Conservation (phyloP, 2,113 vertebrate species). For the Pelodiscus sinensis region DNA sequence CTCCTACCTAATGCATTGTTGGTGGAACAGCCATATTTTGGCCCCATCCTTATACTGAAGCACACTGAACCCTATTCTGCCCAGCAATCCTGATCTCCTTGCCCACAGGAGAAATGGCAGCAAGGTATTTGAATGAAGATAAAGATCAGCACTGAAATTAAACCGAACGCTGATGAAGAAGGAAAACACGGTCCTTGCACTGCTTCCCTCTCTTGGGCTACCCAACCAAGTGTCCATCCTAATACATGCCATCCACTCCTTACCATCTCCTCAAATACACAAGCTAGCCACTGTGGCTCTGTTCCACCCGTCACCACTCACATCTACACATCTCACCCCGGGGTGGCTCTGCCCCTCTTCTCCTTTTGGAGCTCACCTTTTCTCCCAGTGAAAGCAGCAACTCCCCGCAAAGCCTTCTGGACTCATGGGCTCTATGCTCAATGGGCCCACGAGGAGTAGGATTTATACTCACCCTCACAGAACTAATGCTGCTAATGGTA, state of each 20-base stretch:
- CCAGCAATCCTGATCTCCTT: not conserved
- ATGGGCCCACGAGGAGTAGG: not conserved
- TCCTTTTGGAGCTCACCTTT: not conserved
- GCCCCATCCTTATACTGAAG: not conserved
- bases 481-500: not conserved
- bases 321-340: not conserved
- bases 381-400: not conserved
- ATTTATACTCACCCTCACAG: not conserved
- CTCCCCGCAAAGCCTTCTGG: not conserved
- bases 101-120: not conserved
- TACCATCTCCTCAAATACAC: not conserved
- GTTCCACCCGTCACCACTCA: not conserved
- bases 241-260: not conserved
- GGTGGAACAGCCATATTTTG: not conserved
- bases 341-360: not conserved
- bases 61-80: not conserved
- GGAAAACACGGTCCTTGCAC: not conserved
- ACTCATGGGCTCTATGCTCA: not conserved
- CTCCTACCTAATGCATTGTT: not conserved
- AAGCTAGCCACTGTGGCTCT: not conserved
- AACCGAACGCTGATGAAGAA: not conserved
- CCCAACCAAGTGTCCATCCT: not conserved
- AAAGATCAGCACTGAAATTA: fast-evolving
- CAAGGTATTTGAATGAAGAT: not conserved
- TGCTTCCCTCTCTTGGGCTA: not conserved